Evolutionary conservation across 2,113 vertebrate genomes (phyloP).

Genomic region (Archilochus colubris): DNA sequence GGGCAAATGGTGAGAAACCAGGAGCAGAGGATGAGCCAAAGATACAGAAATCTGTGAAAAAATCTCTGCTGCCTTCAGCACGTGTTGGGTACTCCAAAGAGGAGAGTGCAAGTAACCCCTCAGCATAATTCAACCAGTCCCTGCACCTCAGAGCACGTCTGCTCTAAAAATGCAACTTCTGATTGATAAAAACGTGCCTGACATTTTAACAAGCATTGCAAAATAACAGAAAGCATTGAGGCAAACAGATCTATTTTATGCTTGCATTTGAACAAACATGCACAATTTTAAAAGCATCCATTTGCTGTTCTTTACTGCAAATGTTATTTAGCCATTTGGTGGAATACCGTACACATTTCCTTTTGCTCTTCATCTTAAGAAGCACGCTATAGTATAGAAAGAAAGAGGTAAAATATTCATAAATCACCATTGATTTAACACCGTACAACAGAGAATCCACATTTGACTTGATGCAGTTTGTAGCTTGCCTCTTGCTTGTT

Average conservation of each 20-base stretch:
- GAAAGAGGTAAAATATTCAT: neutral
- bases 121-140: neutral
- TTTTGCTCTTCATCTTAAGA: neutral
- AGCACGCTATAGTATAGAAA: neutral
- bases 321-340: neutral
- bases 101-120: neutral
- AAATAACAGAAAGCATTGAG: neutral
- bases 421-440: neutral
- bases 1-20: neutral
- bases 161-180: neutral
- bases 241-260: neutral
- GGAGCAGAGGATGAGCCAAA: neutral
- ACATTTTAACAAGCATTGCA: neutral
- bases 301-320: neutral
- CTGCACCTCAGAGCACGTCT: neutral
- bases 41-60: neutral
- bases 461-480: neutral
- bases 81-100: fast-evolving
- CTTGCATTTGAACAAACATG: neutral
- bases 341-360: neutral
- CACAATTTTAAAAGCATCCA: neutral
- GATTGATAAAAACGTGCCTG: neutral
- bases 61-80: neutral
- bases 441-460: neutral
- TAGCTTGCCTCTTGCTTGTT: neutral